Evolutionary conservation across 2,797 vertebrate species (phyloP).

Genomic region (Phaenicophaeus curvirostris): DNA sequence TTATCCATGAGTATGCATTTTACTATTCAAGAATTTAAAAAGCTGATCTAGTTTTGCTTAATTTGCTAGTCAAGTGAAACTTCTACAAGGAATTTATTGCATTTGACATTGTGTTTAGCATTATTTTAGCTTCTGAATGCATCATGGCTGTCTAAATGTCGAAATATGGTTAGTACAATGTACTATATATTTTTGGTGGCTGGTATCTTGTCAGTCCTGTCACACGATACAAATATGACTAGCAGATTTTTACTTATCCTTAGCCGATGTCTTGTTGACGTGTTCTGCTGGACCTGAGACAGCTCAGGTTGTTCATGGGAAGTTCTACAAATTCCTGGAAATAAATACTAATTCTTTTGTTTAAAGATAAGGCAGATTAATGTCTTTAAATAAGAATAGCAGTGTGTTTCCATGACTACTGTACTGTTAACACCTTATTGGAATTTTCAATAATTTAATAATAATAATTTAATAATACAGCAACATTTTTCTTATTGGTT

Average conservation of each 20-base stretch:
- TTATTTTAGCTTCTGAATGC: not conserved
- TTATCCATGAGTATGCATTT: not conserved
- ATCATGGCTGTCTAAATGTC: not conserved
- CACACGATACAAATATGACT: not conserved
- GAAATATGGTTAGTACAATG: not conserved
- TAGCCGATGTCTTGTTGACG: not conserved
- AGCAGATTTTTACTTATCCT: conserved; percentile 11
- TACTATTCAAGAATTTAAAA: not conserved
- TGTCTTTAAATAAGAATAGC: not conserved
- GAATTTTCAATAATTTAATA: too few species aligned
- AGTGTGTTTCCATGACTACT: conserved; percentile 3
- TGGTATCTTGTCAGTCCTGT: not conserved
- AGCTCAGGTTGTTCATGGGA: not conserved
- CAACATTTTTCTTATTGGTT: not conserved
- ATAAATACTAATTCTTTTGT: not conserved
- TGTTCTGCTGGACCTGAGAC: not conserved
- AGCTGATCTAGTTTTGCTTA: not conserved
- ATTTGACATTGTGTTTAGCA: not conserved
- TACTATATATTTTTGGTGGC: not conserved
- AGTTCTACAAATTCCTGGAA: not conserved
- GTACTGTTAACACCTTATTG: conserved; percentile 2
- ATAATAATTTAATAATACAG: not conserved
- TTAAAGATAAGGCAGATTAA: not conserved
- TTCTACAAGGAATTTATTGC: not conserved
- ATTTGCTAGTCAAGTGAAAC: not conserved